Conservation (phyloP, 2,888 invertebrate species). For the Biston stratarius region DNA sequence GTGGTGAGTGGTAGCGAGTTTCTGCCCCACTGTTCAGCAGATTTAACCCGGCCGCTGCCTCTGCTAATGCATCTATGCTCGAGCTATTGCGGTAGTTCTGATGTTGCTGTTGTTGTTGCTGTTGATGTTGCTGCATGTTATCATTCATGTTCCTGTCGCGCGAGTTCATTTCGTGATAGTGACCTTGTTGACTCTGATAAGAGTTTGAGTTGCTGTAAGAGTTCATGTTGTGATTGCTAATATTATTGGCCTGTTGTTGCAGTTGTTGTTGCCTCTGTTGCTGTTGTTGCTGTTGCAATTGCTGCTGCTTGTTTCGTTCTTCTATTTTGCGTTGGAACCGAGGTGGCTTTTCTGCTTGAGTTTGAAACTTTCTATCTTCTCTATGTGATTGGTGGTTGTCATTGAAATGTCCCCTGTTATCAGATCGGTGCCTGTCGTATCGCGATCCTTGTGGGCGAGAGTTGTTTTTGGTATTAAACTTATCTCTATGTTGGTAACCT, state of each 20-base stretch:
- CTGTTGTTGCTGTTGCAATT: constrained; percentile 58
- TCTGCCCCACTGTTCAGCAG: constrained; percentile 30
- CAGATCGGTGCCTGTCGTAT: constrained; percentile 69
- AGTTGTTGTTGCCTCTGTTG: constrained; percentile 57
- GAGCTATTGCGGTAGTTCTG: constrained; percentile 33
- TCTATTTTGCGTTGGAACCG: constrained; percentile 87
- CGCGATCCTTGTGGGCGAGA: constrained; percentile 68
- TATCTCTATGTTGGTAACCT: constrained; percentile 68
- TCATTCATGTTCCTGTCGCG: constrained; percentile 61
- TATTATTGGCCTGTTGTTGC: constrained; percentile 46
- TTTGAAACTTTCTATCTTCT: constrained; percentile 76
- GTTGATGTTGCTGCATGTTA: constrained; percentile 65
- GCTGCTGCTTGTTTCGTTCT: constrained; percentile 76
- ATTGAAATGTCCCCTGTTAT: constrained; percentile 71
- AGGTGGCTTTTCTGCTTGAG: constrained; percentile 86
- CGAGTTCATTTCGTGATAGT: constrained; percentile 68
- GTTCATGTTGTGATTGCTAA: constrained; percentile 55
- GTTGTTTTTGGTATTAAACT: constrained; percentile 68
- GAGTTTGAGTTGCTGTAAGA: constrained; percentile 67
- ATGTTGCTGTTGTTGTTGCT: constrained; percentile 53
- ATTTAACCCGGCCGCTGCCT: constrained; percentile 41
- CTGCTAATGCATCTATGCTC: constrained; percentile 42
- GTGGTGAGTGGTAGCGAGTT: constrained; percentile 31
- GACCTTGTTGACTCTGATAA: constrained; percentile 50
- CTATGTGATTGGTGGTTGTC: constrained; percentile 71